Percentiles rank a stretch among this genome's conserved stretches.
Evolutionary conservation across 1,140 invertebrate species (phyloP).

Genomic region (Ips typographus): DNA sequence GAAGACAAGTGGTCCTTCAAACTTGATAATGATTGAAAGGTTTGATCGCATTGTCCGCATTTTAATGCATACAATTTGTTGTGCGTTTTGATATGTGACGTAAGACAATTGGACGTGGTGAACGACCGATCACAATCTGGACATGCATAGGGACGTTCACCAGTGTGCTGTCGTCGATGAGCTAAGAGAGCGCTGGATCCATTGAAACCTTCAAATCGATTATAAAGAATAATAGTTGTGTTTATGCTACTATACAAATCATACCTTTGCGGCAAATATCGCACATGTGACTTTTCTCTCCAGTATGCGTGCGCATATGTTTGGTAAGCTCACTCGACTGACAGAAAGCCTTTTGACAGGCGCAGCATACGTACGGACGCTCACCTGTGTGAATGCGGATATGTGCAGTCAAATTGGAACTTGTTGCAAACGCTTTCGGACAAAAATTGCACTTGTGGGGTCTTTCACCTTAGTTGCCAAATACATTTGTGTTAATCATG

Average conservation of each 20-base stretch:
- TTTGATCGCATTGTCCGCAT: slow-evolving; percentile 18
- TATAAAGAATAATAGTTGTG: not conserved
- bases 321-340: slow-evolving; percentile 53
- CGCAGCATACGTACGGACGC: slow-evolving; percentile 52
- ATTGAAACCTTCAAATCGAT: slow-evolving; percentile 45
- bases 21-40: slow-evolving; percentile 12
- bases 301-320: slow-evolving; percentile 54
- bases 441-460: slow-evolving; percentile 59
- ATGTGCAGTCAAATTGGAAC: slow-evolving; percentile 58
- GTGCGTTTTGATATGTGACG: slow-evolving; percentile 59
- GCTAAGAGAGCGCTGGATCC: slow-evolving; percentile 47
- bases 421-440: slow-evolving; percentile 58
- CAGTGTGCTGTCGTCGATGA: slow-evolving; percentile 61
- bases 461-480: slow-evolving; percentile 48
- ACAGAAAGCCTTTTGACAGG: slow-evolving; percentile 55
- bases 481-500: not conserved
- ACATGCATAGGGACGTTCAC: slow-evolving; percentile 63
- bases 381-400: slow-evolving; percentile 57
- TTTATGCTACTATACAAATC: not conserved
- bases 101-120: slow-evolving; percentile 58
- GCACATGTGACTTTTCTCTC: slow-evolving; percentile 56
- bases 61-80: slow-evolving; percentile 14
- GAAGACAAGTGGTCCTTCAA: slow-evolving; percentile 16
- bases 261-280: slow-evolving; percentile 52
- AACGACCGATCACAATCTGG: slow-evolving; percentile 61